phyloP scores from a whole-genome alignment of 2,797 vertebrate genomes.

The Onychomys leucogaster region DNA sequence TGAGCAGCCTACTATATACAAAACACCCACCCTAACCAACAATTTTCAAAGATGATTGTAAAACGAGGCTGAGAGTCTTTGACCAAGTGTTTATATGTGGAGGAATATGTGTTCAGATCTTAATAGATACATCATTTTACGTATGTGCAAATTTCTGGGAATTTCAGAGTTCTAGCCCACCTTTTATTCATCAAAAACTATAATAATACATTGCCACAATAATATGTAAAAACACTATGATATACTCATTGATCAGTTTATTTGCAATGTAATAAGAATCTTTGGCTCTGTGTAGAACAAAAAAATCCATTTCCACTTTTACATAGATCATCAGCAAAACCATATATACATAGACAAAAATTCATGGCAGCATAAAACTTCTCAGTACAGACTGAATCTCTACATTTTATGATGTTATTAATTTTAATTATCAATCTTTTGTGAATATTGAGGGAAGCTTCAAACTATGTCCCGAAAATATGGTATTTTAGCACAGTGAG shows the following conservation, averaged over 20 bases:
- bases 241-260: constrained; percentile 73
- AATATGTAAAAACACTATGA: constrained; percentile 68
- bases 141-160: constrained; percentile 56
- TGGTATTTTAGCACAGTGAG: not conserved
- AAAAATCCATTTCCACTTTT: constrained; percentile 73
- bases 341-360: not conserved
- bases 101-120: not conserved
- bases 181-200: constrained; percentile 28
- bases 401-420: constrained; percentile 37
- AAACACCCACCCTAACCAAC: not conserved
- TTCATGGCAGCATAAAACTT: not conserved
- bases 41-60: not conserved
- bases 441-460: not conserved
- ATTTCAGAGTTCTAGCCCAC: not conserved
- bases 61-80: not conserved
- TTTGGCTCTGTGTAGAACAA: constrained; percentile 56
- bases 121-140: not conserved
- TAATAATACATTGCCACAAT: not conserved
- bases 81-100: not conserved
- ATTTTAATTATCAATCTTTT: constrained; percentile 35
- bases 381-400: constrained; percentile 65
- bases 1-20: not conserved
- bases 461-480: not conserved
- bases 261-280: constrained; percentile 74
- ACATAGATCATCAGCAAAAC: not conserved